phyloP scores from a whole-genome alignment of 2,888 invertebrate species.

The Argynnis bischoffii region DNA sequence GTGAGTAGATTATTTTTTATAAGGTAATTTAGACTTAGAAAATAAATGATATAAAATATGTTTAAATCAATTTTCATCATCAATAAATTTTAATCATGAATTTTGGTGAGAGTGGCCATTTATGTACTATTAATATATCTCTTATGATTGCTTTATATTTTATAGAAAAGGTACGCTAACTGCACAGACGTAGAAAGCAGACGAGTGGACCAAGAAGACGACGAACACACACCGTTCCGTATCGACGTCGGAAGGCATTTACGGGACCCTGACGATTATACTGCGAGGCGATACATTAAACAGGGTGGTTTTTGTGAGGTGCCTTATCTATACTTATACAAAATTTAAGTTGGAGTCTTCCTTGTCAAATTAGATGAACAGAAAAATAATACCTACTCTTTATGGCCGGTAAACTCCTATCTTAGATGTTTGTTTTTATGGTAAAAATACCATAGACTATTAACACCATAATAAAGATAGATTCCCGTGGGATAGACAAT shows the following conservation, averaged over 20 bases:
- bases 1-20: constrained; percentile 48
- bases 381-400: no score
- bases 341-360: no score
- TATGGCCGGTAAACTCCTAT: no score
- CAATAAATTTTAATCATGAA: no score
- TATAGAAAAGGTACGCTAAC: constrained; percentile 73
- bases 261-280: constrained; percentile 66
- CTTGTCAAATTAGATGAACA: no score
- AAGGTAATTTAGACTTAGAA: background rate
- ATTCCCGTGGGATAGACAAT: no score
- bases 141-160: constrained; percentile 20
- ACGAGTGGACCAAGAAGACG: constrained; percentile 43
- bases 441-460: no score
- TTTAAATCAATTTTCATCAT: no score
- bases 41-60: no score
- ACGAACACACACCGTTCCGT: constrained; percentile 43
- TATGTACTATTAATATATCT: background rate
- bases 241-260: constrained; percentile 70
- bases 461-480: no score
- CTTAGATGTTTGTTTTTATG: no score
- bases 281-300: constrained; percentile 61
- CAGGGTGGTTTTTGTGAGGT: constrained; percentile 77
- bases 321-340: constrained; percentile 8
- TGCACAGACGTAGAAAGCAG: constrained; percentile 70
- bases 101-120: background rate